A percentile compares a stretch with the other conserved stretches of the same genome.
Evolutionary conservation across 1,140 invertebrate genomes (phyloP).

Genomic region (Oryctes rhinoceros): DNA sequence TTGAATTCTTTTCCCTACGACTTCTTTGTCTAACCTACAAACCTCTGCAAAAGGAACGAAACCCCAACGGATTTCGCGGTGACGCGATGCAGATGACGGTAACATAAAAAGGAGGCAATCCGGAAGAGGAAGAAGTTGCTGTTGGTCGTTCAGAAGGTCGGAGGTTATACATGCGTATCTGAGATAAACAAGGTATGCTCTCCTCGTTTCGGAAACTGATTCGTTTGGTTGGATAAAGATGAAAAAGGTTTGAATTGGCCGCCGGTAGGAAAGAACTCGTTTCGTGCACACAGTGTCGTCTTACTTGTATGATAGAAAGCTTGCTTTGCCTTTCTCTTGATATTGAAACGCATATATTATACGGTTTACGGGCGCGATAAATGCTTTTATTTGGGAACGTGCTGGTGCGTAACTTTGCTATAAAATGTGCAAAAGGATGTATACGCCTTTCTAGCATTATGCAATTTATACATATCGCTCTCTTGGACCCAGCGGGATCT

Average conservation of each 20-base stretch:
- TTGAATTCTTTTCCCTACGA: constrained; percentile 30
- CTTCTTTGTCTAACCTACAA: background rate
- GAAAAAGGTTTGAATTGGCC: background rate
- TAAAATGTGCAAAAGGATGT: constrained; percentile 8
- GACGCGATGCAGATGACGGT: constrained; percentile 39
- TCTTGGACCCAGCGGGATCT: background rate
- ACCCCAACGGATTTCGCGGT: constrained; percentile 37
- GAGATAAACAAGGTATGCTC: constrained; percentile 17
- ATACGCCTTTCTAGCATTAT: background rate
- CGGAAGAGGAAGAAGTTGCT: constrained; percentile 44
- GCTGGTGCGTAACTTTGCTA: constrained; percentile 9
- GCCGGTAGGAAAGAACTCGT: background rate
- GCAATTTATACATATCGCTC: background rate
- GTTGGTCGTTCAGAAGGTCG: constrained; percentile 16
- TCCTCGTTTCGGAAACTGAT: background rate
- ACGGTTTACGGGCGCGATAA: constrained; percentile 17
- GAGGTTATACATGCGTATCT: constrained; percentile 27
- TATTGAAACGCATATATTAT: background rate
- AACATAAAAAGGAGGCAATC: constrained; percentile 40
- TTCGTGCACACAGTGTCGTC: background rate
- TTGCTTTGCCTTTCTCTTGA: background rate
- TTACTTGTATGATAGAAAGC: constrained; percentile 3
- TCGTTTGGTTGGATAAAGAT: background rate
- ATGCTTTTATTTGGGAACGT: constrained; percentile 11
- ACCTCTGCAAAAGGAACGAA: constrained; percentile 1